Base-by-base conservation (phyloP, 2,888 invertebrate species). In the Ectobius pallidus region DNA sequence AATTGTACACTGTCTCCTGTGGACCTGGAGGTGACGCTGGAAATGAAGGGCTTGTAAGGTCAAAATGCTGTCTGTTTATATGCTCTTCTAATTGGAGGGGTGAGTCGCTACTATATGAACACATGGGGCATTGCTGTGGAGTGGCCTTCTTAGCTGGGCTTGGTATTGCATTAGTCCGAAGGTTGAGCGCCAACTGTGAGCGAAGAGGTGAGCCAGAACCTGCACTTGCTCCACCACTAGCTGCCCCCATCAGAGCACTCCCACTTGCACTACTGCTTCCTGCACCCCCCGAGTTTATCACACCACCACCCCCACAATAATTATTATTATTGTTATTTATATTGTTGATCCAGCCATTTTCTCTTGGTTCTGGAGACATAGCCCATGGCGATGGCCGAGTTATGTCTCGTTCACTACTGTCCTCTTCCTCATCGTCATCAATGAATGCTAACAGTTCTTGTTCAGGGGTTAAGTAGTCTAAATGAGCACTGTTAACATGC, bases 401-500 rank as follows among this genome's bases (percentile, higher is more conserved):
- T 16, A 27, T 39, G 16, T 73, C 71, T 30, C 62, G 58, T 16
- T 75, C 77, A 70, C 75, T 76, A 39, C 76, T 76, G 25, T 76
- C 75, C 14, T 77, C 77, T 78, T 87, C 87, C 78, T 90, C 87
- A 76, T 83, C 82, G 78, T 92, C 92, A 81, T 93, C 93, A 76
- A 93, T 92, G 78, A 92, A 92, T 32, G 90, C 90, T 87, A 92
- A 89, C 77, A 90, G 85, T 80, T 93, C 92, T 75, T 90, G 87
- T 80, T 93, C 92, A 0, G 93, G 93, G 58, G 93, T 93, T 67
- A 93, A 83, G 80, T 92, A 93, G 81, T 94, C 93, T 76, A 94
- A 86, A 83, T 95, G 95, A n/a, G 91, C 92, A 77, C 90, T 89
- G 81, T 94, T 93, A 1, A 94, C 94, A 80, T 94, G 95, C 1